A percentile compares a stretch with the other conserved stretches of the same genome.
phyloP scores from a whole-genome alignment of 2,888 invertebrate species.

The Mythimna albipuncta region DNA sequence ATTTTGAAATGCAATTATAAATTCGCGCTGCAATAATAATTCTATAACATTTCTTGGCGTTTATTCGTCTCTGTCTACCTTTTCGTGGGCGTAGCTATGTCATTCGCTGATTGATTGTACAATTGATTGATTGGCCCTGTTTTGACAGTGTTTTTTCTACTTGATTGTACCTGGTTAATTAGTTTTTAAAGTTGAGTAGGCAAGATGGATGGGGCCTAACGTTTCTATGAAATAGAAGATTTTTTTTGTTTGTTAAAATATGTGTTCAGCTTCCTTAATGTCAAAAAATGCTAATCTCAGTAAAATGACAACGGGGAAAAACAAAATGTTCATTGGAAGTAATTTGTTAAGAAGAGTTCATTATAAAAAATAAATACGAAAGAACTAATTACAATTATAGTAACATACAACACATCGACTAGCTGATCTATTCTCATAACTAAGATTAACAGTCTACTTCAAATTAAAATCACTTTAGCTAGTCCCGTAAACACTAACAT shows the following conservation, averaged over 20 bases:
- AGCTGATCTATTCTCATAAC: not conserved
- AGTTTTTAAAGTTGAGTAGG: constrained; percentile 65
- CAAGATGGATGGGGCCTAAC: constrained; percentile 57
- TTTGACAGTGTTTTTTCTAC: constrained; percentile 62
- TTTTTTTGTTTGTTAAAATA: constrained; percentile 22
- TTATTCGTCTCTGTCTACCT: constrained; percentile 44
- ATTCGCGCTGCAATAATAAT: constrained; percentile 68
- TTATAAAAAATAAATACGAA: not conserved
- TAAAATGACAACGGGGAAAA: constrained; percentile 7
- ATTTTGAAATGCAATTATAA: constrained; percentile 86
- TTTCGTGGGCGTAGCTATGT: constrained; percentile 63
- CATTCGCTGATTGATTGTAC: constrained; percentile 67
- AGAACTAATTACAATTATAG: no score
- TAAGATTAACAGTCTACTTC: not conserved
- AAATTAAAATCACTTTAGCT: constrained; percentile 11
- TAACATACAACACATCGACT: no score
- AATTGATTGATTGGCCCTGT: constrained; percentile 67
- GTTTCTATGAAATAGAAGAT: constrained; percentile 40
- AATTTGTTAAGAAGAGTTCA: not conserved
- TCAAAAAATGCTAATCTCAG: constrained; percentile 20
- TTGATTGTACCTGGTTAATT: constrained; percentile 58
- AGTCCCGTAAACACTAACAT: not conserved
- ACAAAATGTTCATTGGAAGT: not conserved
- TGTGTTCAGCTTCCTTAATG: constrained; percentile 19
- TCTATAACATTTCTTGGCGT: constrained; percentile 61